Percentiles rank a stretch among this genome's conserved stretches.
These are phyloP conservation scores for Euura lappo DNA, from an alignment of 1,140 invertebrate species.

Conservation along the genomic window DNA sequence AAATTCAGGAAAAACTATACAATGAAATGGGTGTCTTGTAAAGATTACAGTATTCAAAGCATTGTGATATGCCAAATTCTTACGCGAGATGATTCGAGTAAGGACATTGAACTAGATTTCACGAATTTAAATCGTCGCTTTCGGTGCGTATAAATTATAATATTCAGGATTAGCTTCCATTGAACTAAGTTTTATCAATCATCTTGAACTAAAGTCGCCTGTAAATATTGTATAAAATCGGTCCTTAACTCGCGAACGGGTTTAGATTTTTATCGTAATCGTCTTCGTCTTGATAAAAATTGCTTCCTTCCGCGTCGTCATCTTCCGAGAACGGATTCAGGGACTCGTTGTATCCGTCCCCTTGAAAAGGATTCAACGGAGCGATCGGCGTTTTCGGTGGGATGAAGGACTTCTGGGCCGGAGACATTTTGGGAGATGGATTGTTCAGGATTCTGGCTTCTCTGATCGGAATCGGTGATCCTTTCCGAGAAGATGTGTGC, in stretches of 20 bases:
- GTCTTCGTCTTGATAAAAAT: slow-evolving; percentile 51
- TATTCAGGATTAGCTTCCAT: too few species aligned
- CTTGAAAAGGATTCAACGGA: slow-evolving; percentile 64
- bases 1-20: too few species aligned
- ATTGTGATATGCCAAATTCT: too few species aligned
- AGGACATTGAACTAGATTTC: too few species aligned
- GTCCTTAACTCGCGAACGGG: slow-evolving; percentile 62
- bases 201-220: background rate
- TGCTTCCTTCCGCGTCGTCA: slow-evolving; percentile 49
- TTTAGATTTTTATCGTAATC: slow-evolving; percentile 72
- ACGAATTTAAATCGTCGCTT: too few species aligned
- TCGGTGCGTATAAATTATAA: too few species aligned
- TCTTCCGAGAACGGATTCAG: slow-evolving; percentile 67
- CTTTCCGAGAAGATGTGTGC: slow-evolving; percentile 36
- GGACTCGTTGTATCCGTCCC: slow-evolving; percentile 64
- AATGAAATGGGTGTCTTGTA: too few species aligned
- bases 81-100: too few species aligned
- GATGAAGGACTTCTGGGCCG: slow-evolving; percentile 50
- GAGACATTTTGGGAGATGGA: slow-evolving; percentile 54
- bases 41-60: too few species aligned
- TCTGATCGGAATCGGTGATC: slow-evolving; percentile 48
- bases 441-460: slow-evolving; percentile 48
- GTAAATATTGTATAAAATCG: background rate
- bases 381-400: slow-evolving; percentile 55
- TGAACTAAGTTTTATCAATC: too few species aligned